A percentile compares a stretch with the other conserved stretches of the same genome.
These are phyloP conservation scores for Branchipolynoe longqiensis DNA, from an alignment of 2,888 invertebrate genomes.

Conservation along the genomic window DNA sequence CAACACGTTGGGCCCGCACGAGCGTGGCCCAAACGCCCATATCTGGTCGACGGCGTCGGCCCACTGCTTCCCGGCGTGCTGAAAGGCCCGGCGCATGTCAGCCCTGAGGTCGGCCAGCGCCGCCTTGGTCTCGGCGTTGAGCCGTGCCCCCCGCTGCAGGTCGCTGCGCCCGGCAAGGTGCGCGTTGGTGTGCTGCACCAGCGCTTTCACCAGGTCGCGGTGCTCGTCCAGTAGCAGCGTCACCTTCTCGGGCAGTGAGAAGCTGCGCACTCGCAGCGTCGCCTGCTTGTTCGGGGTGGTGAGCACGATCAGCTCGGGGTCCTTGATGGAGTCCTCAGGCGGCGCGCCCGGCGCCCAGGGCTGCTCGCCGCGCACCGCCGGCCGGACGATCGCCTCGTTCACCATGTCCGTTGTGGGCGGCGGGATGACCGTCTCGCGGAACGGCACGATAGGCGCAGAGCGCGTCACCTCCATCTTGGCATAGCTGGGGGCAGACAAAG, in stretches of 20 bases:
- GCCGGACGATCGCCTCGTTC: slow-evolving; percentile 89
- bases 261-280: slow-evolving; percentile 88
- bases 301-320: slow-evolving; percentile 79
- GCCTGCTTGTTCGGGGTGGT: slow-evolving; percentile 89
- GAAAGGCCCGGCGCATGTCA: slow-evolving; percentile 85
- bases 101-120: slow-evolving; percentile 82
- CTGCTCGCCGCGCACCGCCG: slow-evolving; percentile 81
- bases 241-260: slow-evolving; percentile 88
- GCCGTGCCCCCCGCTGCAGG: slow-evolving; percentile 49
- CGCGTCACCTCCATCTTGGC: slow-evolving; percentile 89
- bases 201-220: slow-evolving; percentile 87
- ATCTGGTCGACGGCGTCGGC: slow-evolving; percentile 83
- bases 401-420: slow-evolving; percentile 92
- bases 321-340: slow-evolving; percentile 70
- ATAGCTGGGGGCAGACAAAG: slow-evolving; percentile 85
- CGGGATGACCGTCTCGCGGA: slow-evolving; percentile 94
- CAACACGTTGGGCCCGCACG: slow-evolving; percentile 93
- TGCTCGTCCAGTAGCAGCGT: slow-evolving; percentile 88
- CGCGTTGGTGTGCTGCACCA: slow-evolving; percentile 82
- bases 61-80: slow-evolving; percentile 85
- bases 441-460: slow-evolving; percentile 97
- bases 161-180: slow-evolving; percentile 25
- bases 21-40: slow-evolving; percentile 95
- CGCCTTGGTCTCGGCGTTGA: slow-evolving; percentile 70
- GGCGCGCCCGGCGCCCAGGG: slow-evolving; percentile 69